Evolutionary conservation across 2,113 vertebrate genomes (phyloP), one percentile per base, ranked within the genome.

Genomic region (Daubentonia madagascariensis): DNA sequence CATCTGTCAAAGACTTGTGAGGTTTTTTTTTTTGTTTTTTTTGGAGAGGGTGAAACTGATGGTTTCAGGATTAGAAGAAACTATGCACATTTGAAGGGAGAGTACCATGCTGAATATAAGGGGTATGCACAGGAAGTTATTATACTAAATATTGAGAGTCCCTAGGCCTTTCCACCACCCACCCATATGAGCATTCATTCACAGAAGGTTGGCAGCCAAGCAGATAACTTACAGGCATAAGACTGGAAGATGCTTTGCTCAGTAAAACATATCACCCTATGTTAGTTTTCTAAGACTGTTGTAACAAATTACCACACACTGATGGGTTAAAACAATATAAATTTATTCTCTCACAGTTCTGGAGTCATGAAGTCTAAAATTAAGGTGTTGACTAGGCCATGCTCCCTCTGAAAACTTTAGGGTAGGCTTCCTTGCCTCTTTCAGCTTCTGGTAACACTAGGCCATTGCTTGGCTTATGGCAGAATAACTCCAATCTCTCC

Each of bases 71-170:
- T 25, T 40, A 32, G 8, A 13, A 35, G 50, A 68, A 73, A 73
- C 3, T 8, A 28, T 1, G 1, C 18, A 25, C 12, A 50, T 4
- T 9, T 37, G 37, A 5, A 18, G 32, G 40, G 22, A 54, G 5
- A 25, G 4, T 0, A 18, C 16, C 30, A 8, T 17, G 2, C 3
- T 32, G 61, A 79, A 37, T 1, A 85, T 5, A 35, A 37, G 28
- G 12, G 16, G 37, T 16, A 48, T 23, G 52, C 43, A 32, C 3
- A 90, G 45, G 23, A 83, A 70, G n/a, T 10, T 50, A 9, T 32
- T 12, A 8, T 3, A 8, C 3, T 16, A 22, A 68, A 35, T 23
- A 12, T 0, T 0, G 18, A 80, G 40, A 37, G 22, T 35, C 30
- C 17, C 14, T 14, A 32, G 37, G 12, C 12, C 12, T 63, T 23